A percentile compares a stretch with the other conserved stretches of the same genome.
Evolutionary conservation across 2,888 invertebrate species (phyloP).

Genomic region (Heterodera filipjevi): DNA sequence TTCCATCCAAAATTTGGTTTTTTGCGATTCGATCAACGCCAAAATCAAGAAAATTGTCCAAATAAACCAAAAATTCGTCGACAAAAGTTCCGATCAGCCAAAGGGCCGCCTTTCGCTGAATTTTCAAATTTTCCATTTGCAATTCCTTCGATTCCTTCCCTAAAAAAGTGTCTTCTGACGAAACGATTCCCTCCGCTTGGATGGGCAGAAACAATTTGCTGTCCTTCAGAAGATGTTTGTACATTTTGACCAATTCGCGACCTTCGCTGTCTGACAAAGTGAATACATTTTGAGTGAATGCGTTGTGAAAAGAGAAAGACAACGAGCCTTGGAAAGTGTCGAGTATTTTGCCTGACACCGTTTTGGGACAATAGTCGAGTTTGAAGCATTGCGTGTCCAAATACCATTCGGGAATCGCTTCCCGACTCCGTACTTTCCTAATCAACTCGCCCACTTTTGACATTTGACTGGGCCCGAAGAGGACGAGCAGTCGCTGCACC

Average conservation of each 20-base stretch:
- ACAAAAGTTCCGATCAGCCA: background rate
- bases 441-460: background rate
- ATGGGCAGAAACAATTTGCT: background rate
- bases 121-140: too few relatives aligned
- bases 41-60: background rate
- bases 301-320: background rate
- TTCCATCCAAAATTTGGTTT: background rate
- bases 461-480: constrained; percentile 2
- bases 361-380: background rate
- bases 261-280: background rate
- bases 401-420: background rate
- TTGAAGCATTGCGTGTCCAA: background rate
- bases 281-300: background rate
- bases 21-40: background rate
- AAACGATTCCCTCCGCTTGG: background rate
- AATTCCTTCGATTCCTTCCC: background rate
- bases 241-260: background rate
- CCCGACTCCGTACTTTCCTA: background rate
- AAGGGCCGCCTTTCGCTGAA: background rate
- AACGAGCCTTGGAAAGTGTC: background rate
- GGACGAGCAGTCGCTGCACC: constrained; percentile 1
- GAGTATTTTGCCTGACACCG: background rate
- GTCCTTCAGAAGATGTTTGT: background rate
- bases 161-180: background rate
- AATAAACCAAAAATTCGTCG: background rate